Conservation (phyloP, 2,888 invertebrate species). For the Melangyna quadrimaculata region DNA sequence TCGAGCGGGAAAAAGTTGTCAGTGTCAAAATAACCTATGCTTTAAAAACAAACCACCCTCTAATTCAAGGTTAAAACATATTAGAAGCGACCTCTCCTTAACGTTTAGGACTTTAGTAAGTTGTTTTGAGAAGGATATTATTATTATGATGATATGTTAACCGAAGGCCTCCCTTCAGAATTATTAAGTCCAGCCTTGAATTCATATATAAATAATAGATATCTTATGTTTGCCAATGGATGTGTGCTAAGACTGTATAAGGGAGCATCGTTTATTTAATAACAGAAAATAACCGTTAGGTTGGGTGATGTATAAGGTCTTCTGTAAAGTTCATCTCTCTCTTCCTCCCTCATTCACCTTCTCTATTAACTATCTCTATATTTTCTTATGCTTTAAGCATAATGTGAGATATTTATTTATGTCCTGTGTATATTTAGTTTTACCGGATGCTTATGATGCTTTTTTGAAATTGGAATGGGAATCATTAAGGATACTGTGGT, state of each 20-base stretch:
- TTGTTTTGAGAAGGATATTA: background rate
- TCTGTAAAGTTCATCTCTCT: too few relatives aligned
- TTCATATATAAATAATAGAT: too few relatives aligned
- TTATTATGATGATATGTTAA: background rate
- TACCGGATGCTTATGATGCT: conserved; percentile 50
- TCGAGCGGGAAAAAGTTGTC: too few relatives aligned
- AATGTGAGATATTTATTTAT: conserved; percentile 40
- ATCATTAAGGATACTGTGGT: conserved; percentile 51
- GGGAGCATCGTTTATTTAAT: conserved; percentile 19
- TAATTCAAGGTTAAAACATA: too few relatives aligned
- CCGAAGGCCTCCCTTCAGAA: background rate
- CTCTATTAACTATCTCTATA: too few relatives aligned
- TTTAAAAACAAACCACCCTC: too few relatives aligned
- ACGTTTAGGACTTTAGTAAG: background rate
- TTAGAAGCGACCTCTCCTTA: background rate
- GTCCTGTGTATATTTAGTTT: conserved; percentile 54
- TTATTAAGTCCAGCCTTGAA: background rate
- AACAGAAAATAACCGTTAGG: background rate
- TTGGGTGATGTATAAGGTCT: background rate
- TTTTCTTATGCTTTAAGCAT: background rate
- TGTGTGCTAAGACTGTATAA: conserved; percentile 14
- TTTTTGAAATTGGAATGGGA: conserved; percentile 28
- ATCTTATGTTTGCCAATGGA: background rate
- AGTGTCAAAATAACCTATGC: too few relatives aligned
- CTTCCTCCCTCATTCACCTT: background rate